Percentiles rank a stretch among this genome's conserved stretches.
Evolutionary conservation across 2,113 vertebrate species (phyloP).

Genomic region (Myotis lucifugus): DNA sequence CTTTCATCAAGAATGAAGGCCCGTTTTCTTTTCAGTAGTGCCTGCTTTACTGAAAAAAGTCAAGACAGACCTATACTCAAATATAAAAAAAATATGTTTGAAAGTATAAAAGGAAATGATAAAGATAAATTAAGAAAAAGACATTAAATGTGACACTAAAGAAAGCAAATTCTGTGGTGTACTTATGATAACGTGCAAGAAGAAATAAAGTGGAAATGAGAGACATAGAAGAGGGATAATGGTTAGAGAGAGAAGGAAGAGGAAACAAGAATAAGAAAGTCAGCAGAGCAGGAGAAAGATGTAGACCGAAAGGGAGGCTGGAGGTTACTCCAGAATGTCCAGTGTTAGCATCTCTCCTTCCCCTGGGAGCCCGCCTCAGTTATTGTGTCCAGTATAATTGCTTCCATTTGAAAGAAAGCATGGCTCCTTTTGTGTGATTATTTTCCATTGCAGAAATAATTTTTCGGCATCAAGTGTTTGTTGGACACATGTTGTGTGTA

Average conservation of each 20-base stretch:
- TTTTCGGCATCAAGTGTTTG: background rate
- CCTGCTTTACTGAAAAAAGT: background rate
- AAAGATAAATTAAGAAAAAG: background rate
- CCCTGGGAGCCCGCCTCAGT: background rate
- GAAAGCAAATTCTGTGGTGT: background rate
- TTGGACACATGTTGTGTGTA: background rate
- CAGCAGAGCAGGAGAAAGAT: background rate
- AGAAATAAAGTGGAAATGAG: background rate
- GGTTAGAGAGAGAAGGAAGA: background rate
- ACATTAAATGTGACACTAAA: background rate
- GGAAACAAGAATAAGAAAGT: background rate
- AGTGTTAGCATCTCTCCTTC: background rate
- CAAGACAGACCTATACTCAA: background rate
- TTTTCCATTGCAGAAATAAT: background rate
- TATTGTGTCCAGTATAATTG: background rate
- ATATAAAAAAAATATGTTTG: background rate
- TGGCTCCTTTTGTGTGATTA: background rate
- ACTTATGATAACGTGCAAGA: background rate
- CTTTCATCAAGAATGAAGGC: background rate
- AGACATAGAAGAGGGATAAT: background rate
- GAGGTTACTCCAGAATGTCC: background rate
- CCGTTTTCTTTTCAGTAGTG: slow-evolving; percentile 19
- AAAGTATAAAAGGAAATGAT: background rate
- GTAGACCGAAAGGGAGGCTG: background rate
- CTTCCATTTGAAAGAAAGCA: background rate